phyloP scores from a whole-genome alignment of 2,113 vertebrate genomes.

The Pipa parva region DNA sequence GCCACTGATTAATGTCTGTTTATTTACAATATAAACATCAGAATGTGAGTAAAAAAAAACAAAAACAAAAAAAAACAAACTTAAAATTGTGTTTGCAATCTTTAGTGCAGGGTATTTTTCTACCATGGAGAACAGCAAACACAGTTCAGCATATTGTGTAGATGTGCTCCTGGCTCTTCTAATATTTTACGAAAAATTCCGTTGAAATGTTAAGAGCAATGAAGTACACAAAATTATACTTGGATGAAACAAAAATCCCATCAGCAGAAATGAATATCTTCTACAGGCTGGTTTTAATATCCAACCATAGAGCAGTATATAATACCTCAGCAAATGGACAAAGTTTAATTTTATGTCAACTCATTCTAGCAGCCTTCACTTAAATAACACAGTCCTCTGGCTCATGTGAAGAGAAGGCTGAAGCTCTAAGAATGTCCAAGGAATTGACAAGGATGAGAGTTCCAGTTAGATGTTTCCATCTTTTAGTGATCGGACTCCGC shows the following conservation, averaged over 20 bases:
- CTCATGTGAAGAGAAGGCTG: slow-evolving; percentile 78
- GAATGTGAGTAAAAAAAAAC: too few relatives aligned
- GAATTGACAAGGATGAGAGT: slow-evolving; percentile 92
- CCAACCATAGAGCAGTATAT: not conserved
- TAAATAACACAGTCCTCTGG: slow-evolving; percentile 86
- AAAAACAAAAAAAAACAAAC: not conserved
- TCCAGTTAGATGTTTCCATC: slow-evolving; percentile 95
- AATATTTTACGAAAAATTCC: not conserved
- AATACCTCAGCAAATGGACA: not conserved
- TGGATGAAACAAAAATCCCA: too few relatives aligned
- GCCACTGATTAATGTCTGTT: not conserved
- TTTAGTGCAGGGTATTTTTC: slow-evolving; percentile 11
- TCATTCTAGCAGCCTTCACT: not conserved
- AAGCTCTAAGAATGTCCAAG: slow-evolving; percentile 82
- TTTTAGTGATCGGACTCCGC: slow-evolving; percentile 93
- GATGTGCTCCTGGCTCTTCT: not conserved
- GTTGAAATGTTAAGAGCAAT: not conserved
- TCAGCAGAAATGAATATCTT: not conserved
- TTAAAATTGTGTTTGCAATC: not conserved
- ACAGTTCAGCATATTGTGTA: slow-evolving; percentile 7
- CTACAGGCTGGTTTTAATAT: not conserved
- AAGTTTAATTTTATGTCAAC: not conserved
- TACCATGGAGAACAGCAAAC: not conserved
- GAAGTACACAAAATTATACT: too few relatives aligned
- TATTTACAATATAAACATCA: slow-evolving; percentile 36